These are phyloP conservation scores for Chiloscyllium plagiosum DNA, from an alignment of 2,113 vertebrate genomes.

Conservation along the genomic window DNA sequence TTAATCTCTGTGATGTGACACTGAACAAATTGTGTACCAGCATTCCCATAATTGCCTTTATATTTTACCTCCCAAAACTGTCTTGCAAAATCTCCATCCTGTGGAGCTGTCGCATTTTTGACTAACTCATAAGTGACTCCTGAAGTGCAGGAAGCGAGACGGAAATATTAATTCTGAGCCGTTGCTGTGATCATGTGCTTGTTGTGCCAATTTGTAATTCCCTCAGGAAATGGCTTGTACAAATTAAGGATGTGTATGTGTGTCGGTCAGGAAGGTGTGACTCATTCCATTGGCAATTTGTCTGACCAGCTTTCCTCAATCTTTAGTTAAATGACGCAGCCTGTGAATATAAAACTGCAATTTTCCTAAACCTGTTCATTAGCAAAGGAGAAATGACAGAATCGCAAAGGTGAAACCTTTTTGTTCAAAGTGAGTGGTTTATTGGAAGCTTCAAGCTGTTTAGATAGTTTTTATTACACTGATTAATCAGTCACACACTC, in stretches of 20 bases:
- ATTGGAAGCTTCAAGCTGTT: neutral
- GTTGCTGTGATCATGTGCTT: neutral
- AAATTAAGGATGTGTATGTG: neutral
- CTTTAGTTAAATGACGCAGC: neutral
- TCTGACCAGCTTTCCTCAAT: neutral
- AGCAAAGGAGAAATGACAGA: neutral
- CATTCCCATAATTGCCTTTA: neutral
- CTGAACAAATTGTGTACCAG: neutral
- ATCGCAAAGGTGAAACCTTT: neutral
- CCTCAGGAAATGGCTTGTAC: neutral
- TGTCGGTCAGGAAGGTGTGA: neutral
- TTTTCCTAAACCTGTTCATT: neutral
- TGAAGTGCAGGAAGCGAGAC: neutral
- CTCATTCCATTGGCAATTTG: neutral
- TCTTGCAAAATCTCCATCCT: neutral
- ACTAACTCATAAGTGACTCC: neutral
- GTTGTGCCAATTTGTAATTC: neutral
- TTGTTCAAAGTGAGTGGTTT: neutral
- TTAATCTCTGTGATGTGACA: neutral
- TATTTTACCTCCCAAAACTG: neutral
- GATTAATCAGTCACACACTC: constrained; percentile 41
- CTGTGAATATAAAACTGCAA: neutral
- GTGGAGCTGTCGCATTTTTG: neutral
- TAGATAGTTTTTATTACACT: constrained; percentile 40
- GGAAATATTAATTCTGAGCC: constrained; percentile 1